Evolutionary conservation across 2,113 vertebrate genomes (phyloP).

Genomic region (Canis aureus): DNA sequence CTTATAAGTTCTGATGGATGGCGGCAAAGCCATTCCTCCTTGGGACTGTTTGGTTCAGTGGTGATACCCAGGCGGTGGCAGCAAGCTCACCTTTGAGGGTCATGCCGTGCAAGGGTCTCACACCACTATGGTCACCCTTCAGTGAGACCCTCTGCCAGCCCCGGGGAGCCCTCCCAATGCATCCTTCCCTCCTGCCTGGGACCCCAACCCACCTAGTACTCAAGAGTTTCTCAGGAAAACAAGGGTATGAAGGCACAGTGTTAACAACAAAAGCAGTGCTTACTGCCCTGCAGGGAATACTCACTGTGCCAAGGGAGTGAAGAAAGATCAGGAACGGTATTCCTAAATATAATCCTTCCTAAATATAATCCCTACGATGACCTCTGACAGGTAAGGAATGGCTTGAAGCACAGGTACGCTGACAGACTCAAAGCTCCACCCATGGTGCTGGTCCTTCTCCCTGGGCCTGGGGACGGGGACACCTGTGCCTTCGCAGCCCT

Average conservation of each 20-base stretch:
- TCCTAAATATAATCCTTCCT: neutral
- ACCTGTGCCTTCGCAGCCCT: accelerated
- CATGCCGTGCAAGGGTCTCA: neutral
- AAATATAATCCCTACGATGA: too few species aligned
- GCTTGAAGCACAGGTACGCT: neutral
- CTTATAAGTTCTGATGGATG: too few species aligned
- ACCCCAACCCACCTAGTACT: neutral
- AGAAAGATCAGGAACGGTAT: accelerated
- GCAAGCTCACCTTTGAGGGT: neutral
- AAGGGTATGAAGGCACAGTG: accelerated
- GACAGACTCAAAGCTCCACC: accelerated
- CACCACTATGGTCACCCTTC: accelerated
- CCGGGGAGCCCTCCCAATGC: accelerated
- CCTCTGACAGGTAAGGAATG: too few species aligned
- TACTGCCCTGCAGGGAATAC: accelerated
- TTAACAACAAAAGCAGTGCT: neutral
- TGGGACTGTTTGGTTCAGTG: accelerated
- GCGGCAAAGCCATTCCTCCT: accelerated
- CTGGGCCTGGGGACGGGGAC: accelerated
- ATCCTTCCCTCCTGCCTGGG: neutral
- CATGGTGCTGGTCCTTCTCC: accelerated
- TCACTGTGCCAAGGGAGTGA: accelerated
- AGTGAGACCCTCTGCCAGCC: accelerated
- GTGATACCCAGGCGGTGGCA: neutral
- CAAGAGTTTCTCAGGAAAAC: neutral